These are phyloP conservation scores for Hyposoter didymator DNA, from an alignment of 2,888 invertebrate genomes.

Conservation along the genomic window DNA sequence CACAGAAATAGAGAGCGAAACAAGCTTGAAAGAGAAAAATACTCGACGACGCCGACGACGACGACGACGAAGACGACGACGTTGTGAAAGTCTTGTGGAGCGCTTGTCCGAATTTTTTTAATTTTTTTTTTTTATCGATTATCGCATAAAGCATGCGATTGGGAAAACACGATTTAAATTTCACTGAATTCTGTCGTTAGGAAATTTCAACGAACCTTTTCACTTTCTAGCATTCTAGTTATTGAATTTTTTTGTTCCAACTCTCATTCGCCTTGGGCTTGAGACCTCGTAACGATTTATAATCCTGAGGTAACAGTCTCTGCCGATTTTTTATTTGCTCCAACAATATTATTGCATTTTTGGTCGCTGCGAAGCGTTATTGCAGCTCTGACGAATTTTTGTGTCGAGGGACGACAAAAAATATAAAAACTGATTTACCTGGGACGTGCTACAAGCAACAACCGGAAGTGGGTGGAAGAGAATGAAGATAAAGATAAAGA, in stretches of 20 bases:
- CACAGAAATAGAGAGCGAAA: slow-evolving; percentile 22
- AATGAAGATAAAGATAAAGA: slow-evolving; percentile 16
- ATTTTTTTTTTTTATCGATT: slow-evolving; percentile 22
- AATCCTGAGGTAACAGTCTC: background rate
- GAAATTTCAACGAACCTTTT: slow-evolving; percentile 30
- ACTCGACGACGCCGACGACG: slow-evolving; percentile 48
- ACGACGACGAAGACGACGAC: slow-evolving; percentile 44
- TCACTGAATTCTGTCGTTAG: slow-evolving; percentile 31
- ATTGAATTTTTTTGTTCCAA: background rate
- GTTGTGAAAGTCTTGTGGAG: slow-evolving; percentile 53
- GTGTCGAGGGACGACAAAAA: background rate
- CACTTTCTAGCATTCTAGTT: background rate
- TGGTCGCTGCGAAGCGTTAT: too few species aligned
- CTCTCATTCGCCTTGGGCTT: background rate
- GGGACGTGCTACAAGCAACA: slow-evolving; percentile 1
- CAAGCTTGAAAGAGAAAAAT: slow-evolving; percentile 7
- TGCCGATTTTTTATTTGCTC: too few species aligned
- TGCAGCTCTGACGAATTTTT: too few species aligned
- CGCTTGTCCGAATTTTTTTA: slow-evolving; percentile 1
- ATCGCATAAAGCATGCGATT: slow-evolving; percentile 51
- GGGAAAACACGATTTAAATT: slow-evolving; percentile 32
- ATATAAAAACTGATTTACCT: background rate
- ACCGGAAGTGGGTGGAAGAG: slow-evolving; percentile 62
- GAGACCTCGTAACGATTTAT: background rate
- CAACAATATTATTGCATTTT: too few species aligned